phyloP scores from a whole-genome alignment of 2,113 vertebrate genomes.

The Falco punctatus region DNA sequence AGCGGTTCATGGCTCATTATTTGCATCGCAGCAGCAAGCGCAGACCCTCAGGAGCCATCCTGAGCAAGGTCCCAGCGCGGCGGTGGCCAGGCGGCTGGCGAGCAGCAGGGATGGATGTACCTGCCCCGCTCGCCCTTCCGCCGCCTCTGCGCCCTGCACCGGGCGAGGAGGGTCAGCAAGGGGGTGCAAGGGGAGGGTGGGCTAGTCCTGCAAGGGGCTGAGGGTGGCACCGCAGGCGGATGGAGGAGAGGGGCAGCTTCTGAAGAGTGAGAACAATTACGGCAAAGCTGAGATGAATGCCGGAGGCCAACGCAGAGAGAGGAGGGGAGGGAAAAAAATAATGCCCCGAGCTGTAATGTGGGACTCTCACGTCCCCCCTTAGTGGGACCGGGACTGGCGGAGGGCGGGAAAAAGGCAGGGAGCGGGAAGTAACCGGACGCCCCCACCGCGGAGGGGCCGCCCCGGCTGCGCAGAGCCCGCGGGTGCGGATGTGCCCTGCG shows the following conservation, averaged over 20 bases:
- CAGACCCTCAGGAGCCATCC: neutral
- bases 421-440: fast-evolving
- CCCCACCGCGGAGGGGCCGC: neutral
- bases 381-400: neutral
- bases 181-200: neutral
- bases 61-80: neutral
- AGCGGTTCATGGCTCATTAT: neutral
- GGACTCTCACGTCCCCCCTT: neutral
- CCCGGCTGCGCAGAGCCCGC: neutral
- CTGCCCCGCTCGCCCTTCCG: neutral
- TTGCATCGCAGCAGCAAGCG: neutral
- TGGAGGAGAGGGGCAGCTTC: neutral
- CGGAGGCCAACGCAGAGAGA: neutral
- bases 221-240: neutral
- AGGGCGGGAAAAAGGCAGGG: neutral
- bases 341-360: neutral
- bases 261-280: neutral
- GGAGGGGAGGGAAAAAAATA: too few relatives aligned
- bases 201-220: neutral
- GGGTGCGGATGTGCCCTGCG: neutral
- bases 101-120: neutral
- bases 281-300: neutral
- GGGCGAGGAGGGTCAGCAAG: neutral
- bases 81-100: neutral
- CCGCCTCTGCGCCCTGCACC: neutral